phyloP scores from a whole-genome alignment of 2,113 vertebrate species.

The Oncorhynchus keta region DNA sequence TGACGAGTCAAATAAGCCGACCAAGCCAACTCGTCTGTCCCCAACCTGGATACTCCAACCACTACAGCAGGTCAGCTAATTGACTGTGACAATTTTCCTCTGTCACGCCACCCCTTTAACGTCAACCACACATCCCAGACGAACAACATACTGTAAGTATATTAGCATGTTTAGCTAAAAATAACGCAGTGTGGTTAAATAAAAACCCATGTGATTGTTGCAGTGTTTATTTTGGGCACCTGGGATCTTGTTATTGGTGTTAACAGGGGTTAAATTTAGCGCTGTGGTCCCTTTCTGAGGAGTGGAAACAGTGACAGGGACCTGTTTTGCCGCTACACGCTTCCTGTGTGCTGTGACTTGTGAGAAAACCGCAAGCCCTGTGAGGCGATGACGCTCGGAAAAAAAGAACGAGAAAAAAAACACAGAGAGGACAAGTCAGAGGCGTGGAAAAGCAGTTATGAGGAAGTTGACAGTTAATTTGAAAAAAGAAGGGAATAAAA shows the following conservation, averaged over 20 bases:
- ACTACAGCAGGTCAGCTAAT: no score
- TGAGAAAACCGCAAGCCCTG: slow-evolving; percentile 71
- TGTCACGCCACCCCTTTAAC: slow-evolving; percentile 7
- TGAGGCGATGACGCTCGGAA: slow-evolving; percentile 68
- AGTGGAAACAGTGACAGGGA: slow-evolving; percentile 80
- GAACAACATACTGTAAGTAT: slow-evolving; percentile 39
- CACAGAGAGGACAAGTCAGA: slow-evolving; percentile 59
- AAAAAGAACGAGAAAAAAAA: slow-evolving; percentile 31
- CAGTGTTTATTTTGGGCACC: slow-evolving; percentile 73
- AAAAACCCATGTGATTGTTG: slow-evolving; percentile 52
- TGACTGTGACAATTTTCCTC: background rate
- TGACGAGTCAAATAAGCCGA: no score
- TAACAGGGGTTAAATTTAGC: slow-evolving; percentile 72
- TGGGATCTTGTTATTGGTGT: slow-evolving; percentile 70
- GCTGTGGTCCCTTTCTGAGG: slow-evolving; percentile 64
- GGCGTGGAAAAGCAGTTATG: slow-evolving; percentile 70
- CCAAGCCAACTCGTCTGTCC: no score
- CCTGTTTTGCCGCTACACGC: slow-evolving; percentile 74
- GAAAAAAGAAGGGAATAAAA: slow-evolving; percentile 53
- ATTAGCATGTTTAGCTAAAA: slow-evolving; percentile 59
- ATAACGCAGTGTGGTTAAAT: slow-evolving; percentile 64
- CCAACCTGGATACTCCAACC: no score
- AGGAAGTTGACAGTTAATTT: slow-evolving; percentile 72
- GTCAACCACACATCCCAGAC: slow-evolving; percentile 46
- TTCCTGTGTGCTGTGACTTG: slow-evolving; percentile 72